Evolutionary conservation across 2,888 invertebrate species (phyloP), one percentile per base, ranked within the genome.

Genomic region (Phalera bucephala): DNA sequence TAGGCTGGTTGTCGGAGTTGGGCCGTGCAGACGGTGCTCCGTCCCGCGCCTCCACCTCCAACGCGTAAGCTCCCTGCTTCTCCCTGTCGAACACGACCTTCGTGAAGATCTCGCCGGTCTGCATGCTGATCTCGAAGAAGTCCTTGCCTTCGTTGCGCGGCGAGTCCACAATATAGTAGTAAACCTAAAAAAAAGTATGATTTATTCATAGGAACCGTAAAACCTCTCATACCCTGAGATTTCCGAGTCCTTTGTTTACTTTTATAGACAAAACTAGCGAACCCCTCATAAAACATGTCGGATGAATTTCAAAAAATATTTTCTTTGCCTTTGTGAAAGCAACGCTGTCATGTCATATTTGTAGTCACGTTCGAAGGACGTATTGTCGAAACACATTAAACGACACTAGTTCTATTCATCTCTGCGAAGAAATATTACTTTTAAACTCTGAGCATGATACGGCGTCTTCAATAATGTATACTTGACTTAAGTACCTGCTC

Each of bases 41-140:
- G 76, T 99, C 99, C 40, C 97, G 91, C 0, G 99, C 99, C 80
- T 97, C 97, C 64, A 99, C 98, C 78, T 98, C 98, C 72, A 99
- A 90, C 21, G 99, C 99, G 89, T 99, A 99, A 40, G 98, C 97
- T 28, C 96, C 97, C 80, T 98, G 97, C 91, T 97, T 97, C 89
- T 99, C 99, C 51, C 99, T 94, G 91, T 99, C 99, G 91, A 99
- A 99, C 67, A 97, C 95, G 60, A 96, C 93, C 86, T 97, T 96
- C 25, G 98, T 98, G 90, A 96, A 97, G 74, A 99, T 96, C 84
- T 97, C 97, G 12, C 99, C 99, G 17, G 97, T 96, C 82, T 97
- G 95, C 80, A 95, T 93, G 90, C 99, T 97, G 82, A 99, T 98
- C 89, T 97, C 96, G 89, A 99, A 99, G 91, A 94, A 97, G 81